Evolutionary conservation across 2,113 vertebrate genomes (phyloP), one percentile per base, ranked within the genome.

Genomic region (Cygnus buccinator): DNA sequence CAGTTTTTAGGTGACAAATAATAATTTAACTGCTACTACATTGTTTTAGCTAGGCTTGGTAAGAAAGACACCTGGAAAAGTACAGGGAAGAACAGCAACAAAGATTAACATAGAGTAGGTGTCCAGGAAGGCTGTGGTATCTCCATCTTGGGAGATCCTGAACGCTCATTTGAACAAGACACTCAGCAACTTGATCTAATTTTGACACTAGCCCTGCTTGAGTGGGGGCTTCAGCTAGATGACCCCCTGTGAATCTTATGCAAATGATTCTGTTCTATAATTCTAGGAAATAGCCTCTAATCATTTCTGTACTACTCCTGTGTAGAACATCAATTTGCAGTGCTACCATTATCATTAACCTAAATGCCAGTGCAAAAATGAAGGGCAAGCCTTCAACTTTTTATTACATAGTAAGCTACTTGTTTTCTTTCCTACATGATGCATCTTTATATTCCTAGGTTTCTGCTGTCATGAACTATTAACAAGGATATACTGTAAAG

Each of bases 161-260:
- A 84, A 48, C 26, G 66, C 9, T 39, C 22, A 58, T 26, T 22
- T 62, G 44, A 94, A 87, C 66, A 62, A 78, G 29, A 48, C 6
- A 16, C 21, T 84, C 14, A 39, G 63, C 10, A 31, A 41, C 43
- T 67, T 50, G 37, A 25, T 48, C 52, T 29, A 33, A 41, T 78
- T 48, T 77, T 66, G 66, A 37, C n/a, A 67, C 7, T 67, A 48
- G 25, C 26, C 21, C 46, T 61, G 52, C 25, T 37, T 61, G 18
- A 77, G 39, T 39, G 25, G 26, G 3, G 35, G 7, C 15, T 72
- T 82, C 66, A 77, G 33, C 31, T 72, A 29, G 25, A 48, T 59
- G 46, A 63, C 10, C 13, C 1, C 10, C 37, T 50, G 0, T 46
- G 58, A 72, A 63, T 75, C 41, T 50, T 52, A 57, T 0, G 3